These are phyloP conservation scores for Drosophila melanosoma DNA, from an alignment of 2,888 invertebrate species.

Conservation along the genomic window DNA sequence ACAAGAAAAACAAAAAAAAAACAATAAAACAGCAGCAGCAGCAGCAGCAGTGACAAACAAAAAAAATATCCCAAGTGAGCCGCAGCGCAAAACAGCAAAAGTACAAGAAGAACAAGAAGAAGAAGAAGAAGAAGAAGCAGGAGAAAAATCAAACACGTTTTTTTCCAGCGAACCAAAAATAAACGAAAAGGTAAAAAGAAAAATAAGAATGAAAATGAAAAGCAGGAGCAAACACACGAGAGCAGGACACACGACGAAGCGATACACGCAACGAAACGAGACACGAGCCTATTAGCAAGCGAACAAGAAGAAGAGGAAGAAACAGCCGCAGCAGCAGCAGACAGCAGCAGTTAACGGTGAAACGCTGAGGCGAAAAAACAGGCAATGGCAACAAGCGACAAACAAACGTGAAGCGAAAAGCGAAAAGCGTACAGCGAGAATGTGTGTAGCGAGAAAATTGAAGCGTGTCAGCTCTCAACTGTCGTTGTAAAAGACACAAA, in stretches of 20 bases:
- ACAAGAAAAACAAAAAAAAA: constrained; percentile 1
- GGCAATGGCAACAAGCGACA: constrained; percentile 53
- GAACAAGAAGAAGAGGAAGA: constrained; percentile 1
- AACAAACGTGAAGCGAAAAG: constrained; percentile 43
- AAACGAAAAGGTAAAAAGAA: constrained; percentile 6
- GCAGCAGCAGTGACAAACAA: constrained; percentile 18
- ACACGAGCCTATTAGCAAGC: constrained; percentile 25
- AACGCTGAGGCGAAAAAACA: constrained; percentile 43
- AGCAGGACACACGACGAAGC: constrained; percentile 23
- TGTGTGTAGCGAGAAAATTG: constrained; percentile 67
- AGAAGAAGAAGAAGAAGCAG: constrained; percentile 1
- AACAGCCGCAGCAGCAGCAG: constrained; percentile 10
- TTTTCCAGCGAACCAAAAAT: constrained; percentile 13
- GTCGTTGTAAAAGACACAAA: constrained; percentile 63
- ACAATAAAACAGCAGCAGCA: not conserved
- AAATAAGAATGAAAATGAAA: constrained; percentile 16
- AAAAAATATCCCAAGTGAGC: constrained; percentile 43
- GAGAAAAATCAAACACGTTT: constrained; percentile 16
- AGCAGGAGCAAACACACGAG: constrained; percentile 29
- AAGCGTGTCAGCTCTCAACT: constrained; percentile 80
- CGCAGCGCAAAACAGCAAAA: constrained; percentile 31
- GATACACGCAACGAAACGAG: constrained; percentile 14
- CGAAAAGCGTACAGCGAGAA: constrained; percentile 58
- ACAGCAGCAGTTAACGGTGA: constrained; percentile 17
- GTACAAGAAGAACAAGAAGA: constrained; percentile 23